Evolutionary conservation across 2,797 vertebrate genomes (phyloP).

Genomic region (Chaenodraco wilsoni): DNA sequence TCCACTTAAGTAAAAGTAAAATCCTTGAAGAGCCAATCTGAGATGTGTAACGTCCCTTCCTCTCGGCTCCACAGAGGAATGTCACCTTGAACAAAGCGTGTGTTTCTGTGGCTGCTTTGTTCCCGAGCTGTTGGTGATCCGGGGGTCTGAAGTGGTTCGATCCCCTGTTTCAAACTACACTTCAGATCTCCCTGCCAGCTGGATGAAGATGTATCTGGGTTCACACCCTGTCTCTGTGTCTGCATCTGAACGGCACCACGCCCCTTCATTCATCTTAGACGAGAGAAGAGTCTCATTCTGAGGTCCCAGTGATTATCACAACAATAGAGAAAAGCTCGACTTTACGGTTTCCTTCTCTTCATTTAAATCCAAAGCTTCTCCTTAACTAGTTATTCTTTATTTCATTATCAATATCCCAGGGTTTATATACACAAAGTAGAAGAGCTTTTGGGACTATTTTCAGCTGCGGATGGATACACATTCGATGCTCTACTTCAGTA

Average conservation of each 20-base stretch:
- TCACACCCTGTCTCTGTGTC: slow-evolving; percentile 76
- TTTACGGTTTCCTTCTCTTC: no score
- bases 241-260: slow-evolving; percentile 53
- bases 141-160: slow-evolving; percentile 38
- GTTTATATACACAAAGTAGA: no score
- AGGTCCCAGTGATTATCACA: no score
- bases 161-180: slow-evolving; percentile 39
- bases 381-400: no score
- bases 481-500: no score
- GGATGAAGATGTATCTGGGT: slow-evolving; percentile 52
- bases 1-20: background rate
- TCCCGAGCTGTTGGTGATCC: slow-evolving; percentile 55
- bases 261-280: background rate
- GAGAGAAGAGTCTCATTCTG: slow-evolving; percentile 25
- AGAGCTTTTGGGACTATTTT: no score
- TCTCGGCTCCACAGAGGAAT: slow-evolving; percentile 59
- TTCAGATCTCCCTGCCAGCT: slow-evolving; percentile 59
- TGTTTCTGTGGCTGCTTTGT: slow-evolving; percentile 59
- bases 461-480: no score
- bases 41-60: slow-evolving; percentile 42
- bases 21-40: slow-evolving; percentile 7
- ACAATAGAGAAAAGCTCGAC: no score
- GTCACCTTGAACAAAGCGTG: slow-evolving; percentile 26
- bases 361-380: background rate
- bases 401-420: no score